These are phyloP conservation scores for Clitarchus hookeri DNA, from an alignment of 2,888 invertebrate species.

Conservation along the genomic window DNA sequence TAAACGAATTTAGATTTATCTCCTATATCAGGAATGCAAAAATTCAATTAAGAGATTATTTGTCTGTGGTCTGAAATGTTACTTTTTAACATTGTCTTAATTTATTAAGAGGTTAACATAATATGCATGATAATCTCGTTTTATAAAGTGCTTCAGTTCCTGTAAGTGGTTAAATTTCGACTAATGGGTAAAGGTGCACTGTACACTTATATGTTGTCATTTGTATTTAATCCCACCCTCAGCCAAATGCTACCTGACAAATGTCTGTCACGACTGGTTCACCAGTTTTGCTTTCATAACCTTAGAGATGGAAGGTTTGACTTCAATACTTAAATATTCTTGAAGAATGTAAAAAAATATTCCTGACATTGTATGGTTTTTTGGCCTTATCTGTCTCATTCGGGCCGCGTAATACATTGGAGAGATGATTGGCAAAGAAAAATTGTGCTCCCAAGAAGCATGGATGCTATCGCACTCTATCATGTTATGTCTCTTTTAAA, in stretches of 20 bases:
- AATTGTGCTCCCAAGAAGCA: conserved; percentile 24
- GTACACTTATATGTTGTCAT: neutral
- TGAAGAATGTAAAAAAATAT: neutral
- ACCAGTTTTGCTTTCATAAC: neutral
- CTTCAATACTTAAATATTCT: neutral
- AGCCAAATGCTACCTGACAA: neutral
- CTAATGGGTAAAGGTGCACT: neutral
- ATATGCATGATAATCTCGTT: neutral
- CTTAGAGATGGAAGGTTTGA: neutral
- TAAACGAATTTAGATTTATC: no score
- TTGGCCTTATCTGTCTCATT: neutral
- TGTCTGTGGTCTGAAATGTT: no score
- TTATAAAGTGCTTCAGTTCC: neutral
- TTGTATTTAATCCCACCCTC: neutral
- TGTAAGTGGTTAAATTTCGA: neutral
- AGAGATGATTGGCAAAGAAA: neutral
- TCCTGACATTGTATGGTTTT: conserved; percentile 17
- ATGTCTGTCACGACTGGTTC: neutral
- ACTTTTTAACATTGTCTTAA: no score
- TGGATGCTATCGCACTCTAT: conserved; percentile 12
- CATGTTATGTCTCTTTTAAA: neutral
- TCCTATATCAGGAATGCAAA: no score
- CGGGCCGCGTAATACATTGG: neutral
- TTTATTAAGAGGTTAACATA: neutral
- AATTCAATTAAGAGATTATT: no score